phyloP scores from a whole-genome alignment of 2,888 invertebrate genomes.

The Prosapia bicincta region DNA sequence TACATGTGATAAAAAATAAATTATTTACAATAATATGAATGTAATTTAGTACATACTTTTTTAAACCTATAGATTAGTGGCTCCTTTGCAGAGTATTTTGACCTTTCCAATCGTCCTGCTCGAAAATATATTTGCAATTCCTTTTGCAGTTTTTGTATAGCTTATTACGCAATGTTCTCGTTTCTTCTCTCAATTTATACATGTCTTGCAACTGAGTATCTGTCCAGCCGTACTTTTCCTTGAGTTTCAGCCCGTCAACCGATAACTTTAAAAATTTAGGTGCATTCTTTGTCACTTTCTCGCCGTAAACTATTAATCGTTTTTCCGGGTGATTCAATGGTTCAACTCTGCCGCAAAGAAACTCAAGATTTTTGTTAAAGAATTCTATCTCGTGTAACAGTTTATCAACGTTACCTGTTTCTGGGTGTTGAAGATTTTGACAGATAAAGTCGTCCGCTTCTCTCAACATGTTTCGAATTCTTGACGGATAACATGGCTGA shows the following conservation, averaged over 20 bases:
- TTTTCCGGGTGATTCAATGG: background rate
- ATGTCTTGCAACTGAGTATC: background rate
- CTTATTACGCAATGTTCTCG: background rate
- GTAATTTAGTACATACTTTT: no score
- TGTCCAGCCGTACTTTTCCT: background rate
- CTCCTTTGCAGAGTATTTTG: background rate
- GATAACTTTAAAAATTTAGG: background rate
- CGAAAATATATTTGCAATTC: background rate
- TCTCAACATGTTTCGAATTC: background rate
- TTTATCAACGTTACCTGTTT: background rate
- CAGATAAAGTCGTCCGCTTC: background rate
- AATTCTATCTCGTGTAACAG: background rate
- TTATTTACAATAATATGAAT: no score
- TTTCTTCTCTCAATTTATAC: background rate
- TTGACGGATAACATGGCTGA: background rate
- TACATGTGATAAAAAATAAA: no score
- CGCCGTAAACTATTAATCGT: background rate
- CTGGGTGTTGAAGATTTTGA: background rate
- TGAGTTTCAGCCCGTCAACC: background rate
- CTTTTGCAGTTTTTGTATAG: background rate
- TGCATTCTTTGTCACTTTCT: background rate
- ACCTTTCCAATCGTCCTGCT: background rate
- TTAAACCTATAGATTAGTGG: background rate
- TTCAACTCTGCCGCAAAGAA: background rate
- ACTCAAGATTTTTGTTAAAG: background rate